Percentiles rank a stretch among this genome's conserved stretches.
These are phyloP conservation scores for Cryptoprocta ferox DNA, from an alignment of 2,797 vertebrate genomes.

Conservation along the genomic window DNA sequence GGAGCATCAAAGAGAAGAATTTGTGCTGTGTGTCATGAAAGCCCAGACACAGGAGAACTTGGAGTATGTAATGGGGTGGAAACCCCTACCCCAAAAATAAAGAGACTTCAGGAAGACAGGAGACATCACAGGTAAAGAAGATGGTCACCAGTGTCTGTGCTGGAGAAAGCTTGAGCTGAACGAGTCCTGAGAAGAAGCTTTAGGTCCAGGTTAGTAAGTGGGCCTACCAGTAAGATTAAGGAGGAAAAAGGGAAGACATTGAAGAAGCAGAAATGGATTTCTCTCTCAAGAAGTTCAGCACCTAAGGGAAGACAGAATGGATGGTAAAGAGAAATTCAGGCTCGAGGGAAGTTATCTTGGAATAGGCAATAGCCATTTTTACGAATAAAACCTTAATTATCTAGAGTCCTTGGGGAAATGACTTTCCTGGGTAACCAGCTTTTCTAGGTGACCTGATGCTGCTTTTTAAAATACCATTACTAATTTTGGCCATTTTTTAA, in stretches of 20 bases:
- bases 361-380: background rate
- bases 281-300: background rate
- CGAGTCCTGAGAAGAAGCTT: background rate
- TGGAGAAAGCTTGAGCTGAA: background rate
- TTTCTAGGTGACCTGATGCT: conserved; percentile 44
- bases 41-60: background rate
- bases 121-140: background rate
- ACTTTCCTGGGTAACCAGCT: background rate
- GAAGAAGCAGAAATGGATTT: background rate
- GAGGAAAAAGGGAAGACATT: background rate
- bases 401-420: background rate
- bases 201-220: background rate
- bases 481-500: background rate
- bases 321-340: background rate
- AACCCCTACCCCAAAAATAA: background rate
- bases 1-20: background rate
- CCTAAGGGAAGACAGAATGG: background rate
- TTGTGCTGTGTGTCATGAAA: background rate
- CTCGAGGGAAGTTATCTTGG: background rate
- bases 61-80: background rate
- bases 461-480: conserved; percentile 41
- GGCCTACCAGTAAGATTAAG: background rate
- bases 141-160: background rate
- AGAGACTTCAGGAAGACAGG: background rate
- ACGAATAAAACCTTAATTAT: conserved; percentile 47